Evolutionary conservation across 2,113 vertebrate species (phyloP).

Genomic region (Caracal caracal): DNA sequence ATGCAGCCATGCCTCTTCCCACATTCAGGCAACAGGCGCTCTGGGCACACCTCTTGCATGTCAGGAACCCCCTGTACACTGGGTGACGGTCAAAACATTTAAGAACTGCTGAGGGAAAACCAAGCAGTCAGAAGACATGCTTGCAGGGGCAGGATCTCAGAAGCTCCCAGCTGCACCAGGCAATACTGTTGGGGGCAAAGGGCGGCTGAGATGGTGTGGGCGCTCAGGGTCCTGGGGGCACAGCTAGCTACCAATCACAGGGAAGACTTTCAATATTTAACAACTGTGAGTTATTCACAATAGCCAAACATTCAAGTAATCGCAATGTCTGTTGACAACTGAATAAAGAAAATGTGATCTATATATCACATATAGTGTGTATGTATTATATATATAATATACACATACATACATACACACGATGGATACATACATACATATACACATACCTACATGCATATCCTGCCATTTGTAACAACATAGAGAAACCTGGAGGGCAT

Average conservation of each 20-base stretch:
- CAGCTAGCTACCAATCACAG: not conserved
- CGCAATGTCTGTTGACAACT: not conserved
- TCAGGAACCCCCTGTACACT: not conserved
- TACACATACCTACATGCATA: not conserved
- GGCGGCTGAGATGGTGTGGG: not conserved
- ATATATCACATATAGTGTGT: not conserved
- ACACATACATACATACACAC: not conserved
- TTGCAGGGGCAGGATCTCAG: not conserved
- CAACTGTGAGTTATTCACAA: not conserved
- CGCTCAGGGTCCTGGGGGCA: too few species aligned
- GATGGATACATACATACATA: not conserved
- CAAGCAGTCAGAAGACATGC: not conserved
- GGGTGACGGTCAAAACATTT: not conserved
- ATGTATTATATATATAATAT: not conserved
- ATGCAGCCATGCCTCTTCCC: not conserved
- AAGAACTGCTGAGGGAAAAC: not conserved
- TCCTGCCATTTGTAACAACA: not conserved
- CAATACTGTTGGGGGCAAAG: not conserved
- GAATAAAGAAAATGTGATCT: not conserved
- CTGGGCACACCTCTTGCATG: not conserved
- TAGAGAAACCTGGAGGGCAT: not conserved
- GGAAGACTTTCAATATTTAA: not conserved
- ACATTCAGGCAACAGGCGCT: not conserved
- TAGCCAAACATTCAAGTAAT: not conserved
- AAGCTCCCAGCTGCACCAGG: not conserved